Conservation (phyloP, 2,888 invertebrate genomes). For the Drosophila nr. perissopoda region DNA sequence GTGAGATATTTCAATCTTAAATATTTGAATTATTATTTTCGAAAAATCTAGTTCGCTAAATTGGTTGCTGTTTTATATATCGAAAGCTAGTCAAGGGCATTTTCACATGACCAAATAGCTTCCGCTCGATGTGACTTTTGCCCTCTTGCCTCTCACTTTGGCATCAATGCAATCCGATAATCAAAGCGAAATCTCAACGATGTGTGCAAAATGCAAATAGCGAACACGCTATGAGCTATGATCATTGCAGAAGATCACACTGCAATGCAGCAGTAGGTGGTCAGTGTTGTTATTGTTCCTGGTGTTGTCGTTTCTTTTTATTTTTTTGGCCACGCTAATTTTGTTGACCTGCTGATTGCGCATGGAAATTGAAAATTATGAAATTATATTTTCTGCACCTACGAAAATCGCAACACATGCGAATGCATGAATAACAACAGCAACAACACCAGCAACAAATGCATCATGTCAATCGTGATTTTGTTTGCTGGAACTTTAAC, state of each 20-base stretch:
- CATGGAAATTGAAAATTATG: constrained; percentile 81
- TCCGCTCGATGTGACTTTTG: constrained; percentile 48
- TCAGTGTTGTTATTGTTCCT: constrained; percentile 42
- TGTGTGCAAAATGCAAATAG: constrained; percentile 74
- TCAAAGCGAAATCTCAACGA: constrained; percentile 64
- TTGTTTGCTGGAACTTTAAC: constrained; percentile 81
- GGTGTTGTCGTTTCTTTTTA: constrained; percentile 20
- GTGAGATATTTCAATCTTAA: neutral
- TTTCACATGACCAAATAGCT: constrained; percentile 40
- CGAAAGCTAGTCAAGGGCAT: constrained; percentile 33
- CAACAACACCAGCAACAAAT: constrained; percentile 55
- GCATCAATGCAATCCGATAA: constrained; percentile 43
- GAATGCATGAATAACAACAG: constrained; percentile 48
- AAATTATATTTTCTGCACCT: constrained; percentile 77
- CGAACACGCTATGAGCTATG: constrained; percentile 51
- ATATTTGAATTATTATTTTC: neutral
- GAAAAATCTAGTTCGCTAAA: constrained; percentile 1
- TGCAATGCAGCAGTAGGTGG: constrained; percentile 46
- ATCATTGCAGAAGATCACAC: constrained; percentile 56
- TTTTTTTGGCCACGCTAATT: constrained; percentile 80
- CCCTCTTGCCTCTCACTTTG: constrained; percentile 52
- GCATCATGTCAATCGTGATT: constrained; percentile 80
- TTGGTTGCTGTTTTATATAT: constrained; percentile 19
- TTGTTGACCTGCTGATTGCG: constrained; percentile 79
- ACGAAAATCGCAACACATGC: constrained; percentile 57